Evolutionary conservation across 2,797 vertebrate genomes (phyloP).

Genomic region (Danio choprae): DNA sequence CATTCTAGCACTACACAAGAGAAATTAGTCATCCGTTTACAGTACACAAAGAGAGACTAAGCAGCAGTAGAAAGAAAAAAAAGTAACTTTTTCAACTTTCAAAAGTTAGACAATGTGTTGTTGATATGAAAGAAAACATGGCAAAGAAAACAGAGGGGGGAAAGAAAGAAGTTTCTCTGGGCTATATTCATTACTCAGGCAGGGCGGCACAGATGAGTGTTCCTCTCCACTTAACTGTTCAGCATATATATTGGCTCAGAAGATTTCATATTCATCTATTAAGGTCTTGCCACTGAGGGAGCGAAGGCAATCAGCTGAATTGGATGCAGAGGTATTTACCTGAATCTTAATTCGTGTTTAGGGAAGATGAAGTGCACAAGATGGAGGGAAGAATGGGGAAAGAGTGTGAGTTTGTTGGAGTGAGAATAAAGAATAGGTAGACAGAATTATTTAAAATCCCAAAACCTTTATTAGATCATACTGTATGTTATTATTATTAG

Average conservation of each 20-base stretch:
- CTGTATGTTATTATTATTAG: too few species aligned
- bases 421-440: slow-evolving; percentile 15
- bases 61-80: background rate
- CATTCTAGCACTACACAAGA: slow-evolving; percentile 16
- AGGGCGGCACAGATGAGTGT: slow-evolving; percentile 56
- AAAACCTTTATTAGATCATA: background rate
- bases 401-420: background rate
- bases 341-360: slow-evolving; percentile 75
- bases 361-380: slow-evolving; percentile 44
- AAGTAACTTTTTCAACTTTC: background rate
- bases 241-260: slow-evolving; percentile 77
- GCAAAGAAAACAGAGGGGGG: slow-evolving; percentile 47
- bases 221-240: slow-evolving; percentile 71
- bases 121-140: slow-evolving; percentile 35
- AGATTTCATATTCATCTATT: slow-evolving; percentile 77
- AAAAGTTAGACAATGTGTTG: slow-evolving; percentile 25
- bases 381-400: background rate
- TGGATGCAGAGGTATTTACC: slow-evolving; percentile 70
- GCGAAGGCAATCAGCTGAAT: slow-evolving; percentile 72
- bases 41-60: background rate
- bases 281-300: slow-evolving; percentile 68
- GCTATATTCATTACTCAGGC: slow-evolving; percentile 61
- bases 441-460: background rate
- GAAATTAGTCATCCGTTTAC: slow-evolving; percentile 16
- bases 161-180: slow-evolving; percentile 58